phyloP scores from a whole-genome alignment of 1,140 invertebrate species.

The Cyphomyrmex costatus region DNA sequence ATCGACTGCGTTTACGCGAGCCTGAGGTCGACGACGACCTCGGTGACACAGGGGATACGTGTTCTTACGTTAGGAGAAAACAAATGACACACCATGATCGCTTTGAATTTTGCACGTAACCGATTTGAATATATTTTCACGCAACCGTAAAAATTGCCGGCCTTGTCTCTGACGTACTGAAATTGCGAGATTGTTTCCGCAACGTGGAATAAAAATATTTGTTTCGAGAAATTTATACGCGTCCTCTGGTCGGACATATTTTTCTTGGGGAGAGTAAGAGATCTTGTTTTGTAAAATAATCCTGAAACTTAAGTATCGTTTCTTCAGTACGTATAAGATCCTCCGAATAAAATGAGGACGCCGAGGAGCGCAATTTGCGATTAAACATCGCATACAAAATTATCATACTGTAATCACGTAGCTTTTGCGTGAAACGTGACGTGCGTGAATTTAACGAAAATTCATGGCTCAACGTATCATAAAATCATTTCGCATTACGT shows the following conservation, averaged over 20 bases:
- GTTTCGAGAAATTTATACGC: constrained; percentile 40
- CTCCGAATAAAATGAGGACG: background rate
- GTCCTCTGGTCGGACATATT: constrained; percentile 7
- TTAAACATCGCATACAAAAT: constrained; percentile 10
- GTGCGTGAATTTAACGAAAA: constrained; percentile 3
- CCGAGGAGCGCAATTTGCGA: background rate
- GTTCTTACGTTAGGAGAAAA: constrained; percentile 7
- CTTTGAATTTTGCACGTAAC: constrained; percentile 29
- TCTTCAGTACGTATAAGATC: background rate
- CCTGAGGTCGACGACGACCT: background rate
- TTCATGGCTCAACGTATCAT: background rate
- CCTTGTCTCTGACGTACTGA: constrained; percentile 51
- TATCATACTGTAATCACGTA: background rate
- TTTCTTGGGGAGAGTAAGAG: background rate
- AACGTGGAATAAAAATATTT: constrained; percentile 46
- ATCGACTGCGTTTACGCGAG: constrained; percentile 38
- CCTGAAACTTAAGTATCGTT: background rate
- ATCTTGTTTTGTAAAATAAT: constrained; percentile 1
- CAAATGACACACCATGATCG: constrained; percentile 49
- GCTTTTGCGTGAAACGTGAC: background rate
- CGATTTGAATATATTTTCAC: constrained; percentile 59
- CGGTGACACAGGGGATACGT: constrained; percentile 27
- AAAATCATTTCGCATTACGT: constrained; percentile 16
- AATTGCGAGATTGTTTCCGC: constrained; percentile 57
- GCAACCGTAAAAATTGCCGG: constrained; percentile 48